Conservation (phyloP, 2,888 invertebrate species). For the Hyles lineata region DNA sequence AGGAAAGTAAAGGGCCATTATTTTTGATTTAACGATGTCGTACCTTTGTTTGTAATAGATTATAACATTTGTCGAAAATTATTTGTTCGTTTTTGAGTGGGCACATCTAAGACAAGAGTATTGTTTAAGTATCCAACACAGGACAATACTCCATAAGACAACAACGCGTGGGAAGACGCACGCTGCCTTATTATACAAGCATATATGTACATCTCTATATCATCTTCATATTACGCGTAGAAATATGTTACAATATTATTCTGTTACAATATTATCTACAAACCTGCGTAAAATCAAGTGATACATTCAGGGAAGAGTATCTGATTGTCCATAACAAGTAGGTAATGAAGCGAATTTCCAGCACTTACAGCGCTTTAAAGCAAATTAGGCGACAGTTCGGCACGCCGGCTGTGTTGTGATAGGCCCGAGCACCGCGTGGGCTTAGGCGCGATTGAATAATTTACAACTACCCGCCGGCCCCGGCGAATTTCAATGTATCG, state of each 20-base stretch:
- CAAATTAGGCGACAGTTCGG: slow-evolving; percentile 6
- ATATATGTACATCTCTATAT: too few species aligned
- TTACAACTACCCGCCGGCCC: background rate
- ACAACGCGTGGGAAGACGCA: too few species aligned
- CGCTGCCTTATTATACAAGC: too few species aligned
- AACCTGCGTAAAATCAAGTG: background rate
- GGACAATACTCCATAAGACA: too few species aligned
- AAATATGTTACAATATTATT: too few species aligned
- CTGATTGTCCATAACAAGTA: slow-evolving; percentile 2
- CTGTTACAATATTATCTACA: too few species aligned
- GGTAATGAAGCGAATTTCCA: slow-evolving; percentile 5
- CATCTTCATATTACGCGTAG: too few species aligned
- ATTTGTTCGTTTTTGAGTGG: background rate
- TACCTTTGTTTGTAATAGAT: background rate
- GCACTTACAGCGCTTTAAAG: slow-evolving; percentile 5
- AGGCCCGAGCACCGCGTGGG: background rate
- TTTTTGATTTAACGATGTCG: slow-evolving; percentile 2
- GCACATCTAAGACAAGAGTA: background rate
- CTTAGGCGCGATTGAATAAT: slow-evolving; percentile 11
- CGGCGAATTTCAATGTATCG: background rate
- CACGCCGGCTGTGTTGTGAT: slow-evolving; percentile 15
- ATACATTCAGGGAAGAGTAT: background rate
- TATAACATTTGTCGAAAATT: too few species aligned
- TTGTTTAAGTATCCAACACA: too few species aligned
- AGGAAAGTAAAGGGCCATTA: slow-evolving; percentile 20